Evolutionary conservation across 2,888 invertebrate species (phyloP), one percentile per base, ranked within the genome.

Genomic region (Eupithecia vulgata): DNA sequence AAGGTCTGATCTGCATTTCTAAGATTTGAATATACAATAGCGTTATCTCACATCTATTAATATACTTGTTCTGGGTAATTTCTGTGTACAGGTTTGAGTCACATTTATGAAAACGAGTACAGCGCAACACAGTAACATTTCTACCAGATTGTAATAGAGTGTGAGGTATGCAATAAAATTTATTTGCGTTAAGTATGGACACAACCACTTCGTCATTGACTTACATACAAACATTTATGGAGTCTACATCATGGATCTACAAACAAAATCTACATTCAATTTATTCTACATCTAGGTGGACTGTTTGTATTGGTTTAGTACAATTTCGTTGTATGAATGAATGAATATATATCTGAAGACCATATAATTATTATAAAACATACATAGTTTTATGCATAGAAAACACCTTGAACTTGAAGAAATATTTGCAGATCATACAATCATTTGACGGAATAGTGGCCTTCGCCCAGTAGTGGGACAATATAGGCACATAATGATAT

Each of bases 21-120:
- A 71, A 35, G 71, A 71, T 71, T 61, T 67, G 10, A 62, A 71
- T 62, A 25, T 35, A 67, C 52, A 40, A 62, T 48, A 21, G 37
- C 48, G 42, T 71, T 67, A 72, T 68, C 67, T 30, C 57, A 57
- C 57, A 52, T 68, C 72, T 72, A 72, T 42, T 37, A 40, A 30
- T 68, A 68, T 40, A 62, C 67, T 13, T 15, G 30, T 67, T 48
- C 67, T 67, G 62, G 13, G 62, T 45, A 72, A 8, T 30, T 61
- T 17, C 48, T 71, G 25, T 37, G 48, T 34, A 52, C 64, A 52
- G 21, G n/a, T 45, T 73, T 73, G 78, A 78, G 42, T 75, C 77
- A 74, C 68, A 66, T 45, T 40, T 42, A 42, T 37, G 57, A 12
- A 13, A 57, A 25, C 5, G 57, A 48, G 48, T 57, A 25, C 25